Percentiles rank a stretch among this genome's conserved stretches.
Conservation (phyloP, 1,140 invertebrate genomes). For the Cotesia chilonis region DNA sequence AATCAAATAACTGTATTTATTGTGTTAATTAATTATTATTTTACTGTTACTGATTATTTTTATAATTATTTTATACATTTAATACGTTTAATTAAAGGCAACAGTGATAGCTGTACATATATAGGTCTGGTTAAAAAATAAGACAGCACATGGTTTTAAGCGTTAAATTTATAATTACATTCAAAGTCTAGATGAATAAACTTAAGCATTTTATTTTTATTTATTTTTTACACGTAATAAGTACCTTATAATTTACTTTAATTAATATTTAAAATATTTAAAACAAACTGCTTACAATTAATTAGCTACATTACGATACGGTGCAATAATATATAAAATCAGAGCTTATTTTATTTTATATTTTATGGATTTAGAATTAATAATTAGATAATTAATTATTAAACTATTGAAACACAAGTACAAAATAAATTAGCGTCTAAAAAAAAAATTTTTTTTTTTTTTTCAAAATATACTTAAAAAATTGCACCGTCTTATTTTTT, state of each 20-base stretch:
- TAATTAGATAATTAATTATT: no score
- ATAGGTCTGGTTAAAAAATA: constrained; percentile 12
- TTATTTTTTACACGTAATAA: constrained; percentile 19
- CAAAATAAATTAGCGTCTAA: neutral
- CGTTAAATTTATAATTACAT: constrained; percentile 3
- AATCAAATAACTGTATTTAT: neutral
- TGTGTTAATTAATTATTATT: neutral
- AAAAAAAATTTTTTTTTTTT: neutral
- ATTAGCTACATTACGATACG: no score
- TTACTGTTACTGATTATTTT: neutral
- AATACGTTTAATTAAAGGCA: neutral
- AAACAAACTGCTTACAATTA: neutral
- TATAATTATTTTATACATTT: constrained; percentile 5
- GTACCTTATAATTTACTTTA: constrained; percentile 6
- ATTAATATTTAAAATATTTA: neutral
- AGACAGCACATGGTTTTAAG: constrained; percentile 3
- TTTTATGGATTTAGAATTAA: no score
- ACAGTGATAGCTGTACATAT: constrained; percentile 24
- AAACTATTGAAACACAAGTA: constrained; percentile 1
- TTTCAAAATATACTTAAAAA: neutral
- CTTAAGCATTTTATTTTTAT: constrained; percentile 5
- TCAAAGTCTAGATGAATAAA: neutral
- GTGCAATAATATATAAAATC: no score
- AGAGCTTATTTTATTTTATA: no score
- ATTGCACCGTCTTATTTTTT: constrained; percentile 18